Conservation (phyloP, 2,113 vertebrate genomes). For the Forbesichthys papilliferus region DNA sequence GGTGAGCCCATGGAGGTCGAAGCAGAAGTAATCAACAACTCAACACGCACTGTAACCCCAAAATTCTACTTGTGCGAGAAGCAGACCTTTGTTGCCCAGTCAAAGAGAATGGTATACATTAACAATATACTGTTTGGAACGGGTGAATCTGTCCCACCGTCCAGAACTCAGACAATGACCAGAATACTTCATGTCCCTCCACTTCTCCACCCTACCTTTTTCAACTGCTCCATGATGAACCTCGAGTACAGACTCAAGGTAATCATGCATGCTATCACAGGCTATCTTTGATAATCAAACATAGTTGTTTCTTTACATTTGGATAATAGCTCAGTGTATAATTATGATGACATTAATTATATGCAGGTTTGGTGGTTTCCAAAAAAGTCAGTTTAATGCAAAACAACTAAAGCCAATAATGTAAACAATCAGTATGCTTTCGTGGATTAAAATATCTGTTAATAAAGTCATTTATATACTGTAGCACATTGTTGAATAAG, state of each 20-base stretch:
- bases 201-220: conserved; percentile 56
- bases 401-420: too few species aligned
- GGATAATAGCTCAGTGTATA: neutral
- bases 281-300: too few species aligned
- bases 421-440: too few species aligned
- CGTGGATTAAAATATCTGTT: too few species aligned
- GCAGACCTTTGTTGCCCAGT: conserved; percentile 63
- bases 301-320: neutral
- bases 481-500: neutral
- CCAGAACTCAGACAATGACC: conserved; percentile 30
- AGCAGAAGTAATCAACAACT: conserved; percentile 57
- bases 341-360: neutral
- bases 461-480: too few species aligned
- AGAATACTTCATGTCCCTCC: conserved; percentile 53
- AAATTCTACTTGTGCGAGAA: conserved; percentile 66
- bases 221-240: conserved; percentile 73
- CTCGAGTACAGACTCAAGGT: conserved; percentile 70
- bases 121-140: conserved; percentile 47
- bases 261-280: neutral
- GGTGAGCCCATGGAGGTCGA: conserved; percentile 59
- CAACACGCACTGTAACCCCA: conserved; percentile 45
- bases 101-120: conserved; percentile 50
- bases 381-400: too few species aligned
- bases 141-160: conserved; percentile 46
- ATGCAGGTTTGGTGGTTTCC: too few species aligned